These are phyloP conservation scores for Champsocephalus gunnari DNA, from an alignment of 2,797 vertebrate species.

Conservation along the genomic window DNA sequence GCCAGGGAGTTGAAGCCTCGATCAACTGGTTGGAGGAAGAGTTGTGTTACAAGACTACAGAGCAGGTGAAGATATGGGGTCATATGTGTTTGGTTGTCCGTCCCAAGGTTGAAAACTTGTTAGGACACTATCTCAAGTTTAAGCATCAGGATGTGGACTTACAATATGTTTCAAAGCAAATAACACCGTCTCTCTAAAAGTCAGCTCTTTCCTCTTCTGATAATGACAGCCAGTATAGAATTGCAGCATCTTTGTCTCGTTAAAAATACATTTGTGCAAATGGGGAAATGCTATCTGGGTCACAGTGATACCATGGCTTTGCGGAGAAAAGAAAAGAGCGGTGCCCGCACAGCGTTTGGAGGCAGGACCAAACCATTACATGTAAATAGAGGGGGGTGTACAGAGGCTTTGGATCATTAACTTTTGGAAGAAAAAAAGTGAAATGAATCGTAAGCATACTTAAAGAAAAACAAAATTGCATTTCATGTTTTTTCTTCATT, in stretches of 20 bases:
- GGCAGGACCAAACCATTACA: no score
- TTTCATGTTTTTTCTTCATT: conserved; percentile 13
- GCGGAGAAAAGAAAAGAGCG: background rate
- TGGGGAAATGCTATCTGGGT: conserved; percentile 62
- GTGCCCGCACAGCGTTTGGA: no score
- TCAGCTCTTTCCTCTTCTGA: conserved; percentile 32
- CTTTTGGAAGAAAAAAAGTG: no score
- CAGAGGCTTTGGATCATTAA: no score
- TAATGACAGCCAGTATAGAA: conserved; percentile 31
- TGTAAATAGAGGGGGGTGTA: no score
- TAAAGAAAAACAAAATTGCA: background rate
- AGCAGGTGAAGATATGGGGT: conserved; percentile 21
- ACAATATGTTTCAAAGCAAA: conserved; percentile 27
- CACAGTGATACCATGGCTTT: conserved; percentile 37
- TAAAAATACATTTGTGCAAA: conserved; percentile 63
- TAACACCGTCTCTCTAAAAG: conserved; percentile 17
- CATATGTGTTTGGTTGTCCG: conserved; percentile 7
- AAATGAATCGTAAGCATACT: no score
- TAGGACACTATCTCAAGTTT: conserved; percentile 47
- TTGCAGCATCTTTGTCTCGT: conserved; percentile 47
- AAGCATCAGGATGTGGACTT: background rate
- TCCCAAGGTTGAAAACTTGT: conserved; percentile 20
- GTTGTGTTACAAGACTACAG: conserved; percentile 10
- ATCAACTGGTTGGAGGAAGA: conserved; percentile 7
- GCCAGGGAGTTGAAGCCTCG: background rate